Evolutionary conservation across 2,888 invertebrate genomes (phyloP), one percentile per base, ranked within the genome.

Genomic region (Hypercompe scribonia): DNA sequence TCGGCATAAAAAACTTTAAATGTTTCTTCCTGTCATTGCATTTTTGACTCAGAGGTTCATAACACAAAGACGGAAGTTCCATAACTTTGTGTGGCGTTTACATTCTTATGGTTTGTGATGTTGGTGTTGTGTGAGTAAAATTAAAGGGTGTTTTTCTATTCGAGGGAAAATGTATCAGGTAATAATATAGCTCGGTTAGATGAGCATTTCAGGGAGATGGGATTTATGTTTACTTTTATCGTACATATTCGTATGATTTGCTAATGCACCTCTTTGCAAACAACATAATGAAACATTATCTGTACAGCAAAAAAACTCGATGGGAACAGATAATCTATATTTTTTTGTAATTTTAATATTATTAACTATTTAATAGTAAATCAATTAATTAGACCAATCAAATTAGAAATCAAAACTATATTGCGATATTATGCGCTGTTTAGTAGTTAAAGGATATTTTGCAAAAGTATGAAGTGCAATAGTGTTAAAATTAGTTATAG

Each of bases 71-170:
- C 63, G 3, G 67, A n/a, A 71, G 50, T 82, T 10, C 64, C 7
- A 1, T 78, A 63, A 0, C 1, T 0, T 0, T 1, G 24, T 0
- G 15, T 42, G 31, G 65, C 8, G 10, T n/a, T 80, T 82, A 80
- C 0, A 65, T 13, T 70, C 0, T 77, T 83, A 65, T 67, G 69
- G 11, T n/a, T 61, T 63, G 33, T 8, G 67, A 54, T 21, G 36
- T 46, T 61, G 65, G 73, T 82, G 79, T 79, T 85, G 85, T 87
- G 89, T 87, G 88, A 88, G 91, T 89, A 88, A 91, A 91, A 91
- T 91, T 91, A 91, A 89, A 90, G 91, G 90, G 90, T 90, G 90
- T 91, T 91, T 91, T 91, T 92, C 90, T 90, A 86, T 89, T 89
- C 86, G 81, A 86, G 86, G 89, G 88, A 88, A 90, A 92, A 91